These are phyloP conservation scores for Epinotia bilunana DNA, from an alignment of 2,888 invertebrate species.

Conservation along the genomic window DNA sequence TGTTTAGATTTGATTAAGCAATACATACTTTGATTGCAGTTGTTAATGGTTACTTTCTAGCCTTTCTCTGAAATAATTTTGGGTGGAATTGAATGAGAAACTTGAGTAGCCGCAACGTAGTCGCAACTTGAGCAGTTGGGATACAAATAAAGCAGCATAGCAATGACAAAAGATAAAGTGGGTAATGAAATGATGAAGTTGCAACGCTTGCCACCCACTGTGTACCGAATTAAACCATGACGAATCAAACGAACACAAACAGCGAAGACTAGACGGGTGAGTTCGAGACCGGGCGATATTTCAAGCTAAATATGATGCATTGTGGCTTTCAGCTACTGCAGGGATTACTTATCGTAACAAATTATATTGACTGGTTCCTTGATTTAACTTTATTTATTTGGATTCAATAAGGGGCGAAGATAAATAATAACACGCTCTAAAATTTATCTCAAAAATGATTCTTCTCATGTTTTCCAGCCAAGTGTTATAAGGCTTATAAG, in stretches of 20 bases:
- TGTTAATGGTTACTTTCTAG: neutral
- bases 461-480: neutral
- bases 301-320: slow-evolving; percentile 34
- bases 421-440: neutral
- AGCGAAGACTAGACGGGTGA: slow-evolving; percentile 37
- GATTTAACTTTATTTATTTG: neutral
- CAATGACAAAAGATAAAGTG: slow-evolving; percentile 52
- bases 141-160: slow-evolving; percentile 39
- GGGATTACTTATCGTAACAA: slow-evolving; percentile 5
- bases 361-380: neutral
- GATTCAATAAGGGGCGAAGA: neutral
- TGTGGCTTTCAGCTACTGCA: slow-evolving; percentile 15
- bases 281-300: slow-evolving; percentile 36
- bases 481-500: neutral
- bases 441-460: neutral
- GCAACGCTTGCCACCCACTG: slow-evolving; percentile 66
- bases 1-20: neutral
- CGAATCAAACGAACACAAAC: slow-evolving; percentile 53
- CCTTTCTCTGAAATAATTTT: neutral
- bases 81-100: neutral
- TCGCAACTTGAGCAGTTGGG: slow-evolving; percentile 29
- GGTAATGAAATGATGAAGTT: slow-evolving; percentile 58
- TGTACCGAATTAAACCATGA: slow-evolving; percentile 67
- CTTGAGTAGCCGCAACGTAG: neutral
- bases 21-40: neutral